These are phyloP conservation scores for Macrotus californicus DNA, from an alignment of 2,113 vertebrate genomes.

Conservation along the genomic window DNA sequence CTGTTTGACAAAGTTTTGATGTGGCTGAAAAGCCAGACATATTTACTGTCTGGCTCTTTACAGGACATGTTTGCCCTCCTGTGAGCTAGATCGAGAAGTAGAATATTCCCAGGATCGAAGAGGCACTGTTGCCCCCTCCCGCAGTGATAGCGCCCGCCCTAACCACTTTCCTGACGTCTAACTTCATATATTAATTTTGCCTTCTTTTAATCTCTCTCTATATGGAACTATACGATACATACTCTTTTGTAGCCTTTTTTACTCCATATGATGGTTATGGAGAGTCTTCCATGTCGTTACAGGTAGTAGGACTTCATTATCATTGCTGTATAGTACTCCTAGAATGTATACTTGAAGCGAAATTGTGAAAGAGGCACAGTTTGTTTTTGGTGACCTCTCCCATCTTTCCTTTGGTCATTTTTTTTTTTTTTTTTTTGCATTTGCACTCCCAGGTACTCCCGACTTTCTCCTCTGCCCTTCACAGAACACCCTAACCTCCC, in stretches of 20 bases:
- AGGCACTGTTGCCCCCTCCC: neutral
- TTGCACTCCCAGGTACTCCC: neutral
- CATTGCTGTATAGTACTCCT: neutral
- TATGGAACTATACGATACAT: neutral
- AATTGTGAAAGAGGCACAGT: neutral
- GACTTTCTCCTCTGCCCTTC: neutral
- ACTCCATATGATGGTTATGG: neutral
- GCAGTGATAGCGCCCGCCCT: neutral
- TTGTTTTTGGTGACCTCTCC: neutral
- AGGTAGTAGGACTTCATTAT: neutral
- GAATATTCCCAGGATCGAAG: neutral
- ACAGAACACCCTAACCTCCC: neutral
- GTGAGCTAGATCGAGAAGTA: neutral
- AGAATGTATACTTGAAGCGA: neutral
- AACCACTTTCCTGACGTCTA: neutral
- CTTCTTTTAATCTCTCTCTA: neutral
- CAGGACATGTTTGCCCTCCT: neutral
- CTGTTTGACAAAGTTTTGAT: too few species aligned
- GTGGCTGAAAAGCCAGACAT: neutral
- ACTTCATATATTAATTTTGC: neutral
- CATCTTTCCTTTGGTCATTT: neutral
- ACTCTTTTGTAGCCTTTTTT: neutral
- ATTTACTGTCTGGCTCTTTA: neutral
- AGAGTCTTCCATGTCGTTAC: neutral
- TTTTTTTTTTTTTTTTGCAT: neutral